Evolutionary conservation across 2,797 vertebrate species (phyloP), one percentile per base, ranked within the genome.

Genomic region (Ammospiza maritima): DNA sequence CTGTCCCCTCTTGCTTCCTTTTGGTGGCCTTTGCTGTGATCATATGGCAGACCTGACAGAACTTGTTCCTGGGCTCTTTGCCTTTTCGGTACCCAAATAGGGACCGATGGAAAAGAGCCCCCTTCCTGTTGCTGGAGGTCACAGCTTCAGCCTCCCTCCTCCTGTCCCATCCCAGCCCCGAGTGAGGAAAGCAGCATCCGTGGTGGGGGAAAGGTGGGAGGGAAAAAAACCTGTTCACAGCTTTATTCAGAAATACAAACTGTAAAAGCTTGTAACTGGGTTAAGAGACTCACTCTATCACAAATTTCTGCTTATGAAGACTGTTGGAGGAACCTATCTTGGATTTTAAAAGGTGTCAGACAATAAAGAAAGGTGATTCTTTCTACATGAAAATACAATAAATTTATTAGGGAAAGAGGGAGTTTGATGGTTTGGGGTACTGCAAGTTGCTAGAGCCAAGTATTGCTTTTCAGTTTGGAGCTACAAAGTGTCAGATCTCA

Each of bases 141-240:
- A 51, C 60, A 62, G 14, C 53, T 76, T 79, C 36, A 67, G 42
- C 20, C 38, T 75, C 10, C 12, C 16, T 36, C 16, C 16, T 58
- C 13, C 48, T 19, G 13, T 54, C 32, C 48, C 32, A 23, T 78
- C 19, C 19, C 51, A 51, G 16, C 45, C 38, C 22, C 1, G 3
- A 74, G 25, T 15, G n/a, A 73, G 26, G 16, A 75, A 42, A 48
- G 29, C 29, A 29, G 5, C 48, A 17, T 36, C 4, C 8, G 13
- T 65, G 38, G 26, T 32, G 17, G 23, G n/a, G 18, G 16, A 58
- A 7, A 0, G 70, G 34, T 2, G 0, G 7, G 1, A 2, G 7
- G 5, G 34, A 57, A 22, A 22, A 64, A 25, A 0, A 1, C 21
- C 30, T 14, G 5, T 42, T 82, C 1, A 6, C 38, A 50, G 3